These are phyloP conservation scores for Phycodurus eques DNA, from an alignment of 2,113 vertebrate species.

Conservation along the genomic window DNA sequence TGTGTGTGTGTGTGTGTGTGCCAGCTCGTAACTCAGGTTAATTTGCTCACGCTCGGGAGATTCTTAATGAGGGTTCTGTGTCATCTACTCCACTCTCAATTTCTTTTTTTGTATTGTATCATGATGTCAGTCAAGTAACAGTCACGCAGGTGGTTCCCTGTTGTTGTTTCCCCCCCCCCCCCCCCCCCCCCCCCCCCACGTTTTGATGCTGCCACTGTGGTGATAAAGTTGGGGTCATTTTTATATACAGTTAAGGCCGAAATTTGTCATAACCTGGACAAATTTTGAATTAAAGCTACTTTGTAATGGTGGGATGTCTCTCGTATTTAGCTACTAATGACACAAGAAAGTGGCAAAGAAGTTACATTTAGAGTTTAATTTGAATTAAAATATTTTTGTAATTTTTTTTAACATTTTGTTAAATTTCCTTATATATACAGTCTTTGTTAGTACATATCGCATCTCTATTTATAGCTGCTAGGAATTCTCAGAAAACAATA, in stretches of 20 bases:
- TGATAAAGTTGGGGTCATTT: conserved; percentile 1
- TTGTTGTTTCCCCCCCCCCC: conserved; percentile 4
- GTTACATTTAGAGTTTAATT: too few species aligned
- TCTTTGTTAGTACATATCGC: too few species aligned
- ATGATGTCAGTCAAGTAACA: conserved; percentile 54
- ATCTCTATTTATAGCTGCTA: too few species aligned
- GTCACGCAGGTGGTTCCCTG: conserved; percentile 34
- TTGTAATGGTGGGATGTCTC: not conserved
- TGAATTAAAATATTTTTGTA: too few species aligned
- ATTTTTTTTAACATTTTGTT: too few species aligned
- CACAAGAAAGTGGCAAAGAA: too few species aligned
- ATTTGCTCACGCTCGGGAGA: conserved; percentile 69
- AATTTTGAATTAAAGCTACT: not conserved
- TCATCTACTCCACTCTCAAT: conserved; percentile 51
- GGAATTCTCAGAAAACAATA: too few species aligned
- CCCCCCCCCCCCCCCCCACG: too few species aligned
- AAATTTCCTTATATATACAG: too few species aligned
- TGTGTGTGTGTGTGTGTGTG: conserved; percentile 22
- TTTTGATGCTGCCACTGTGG: conserved; percentile 19
- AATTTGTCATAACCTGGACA: too few species aligned
- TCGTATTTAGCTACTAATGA: too few species aligned
- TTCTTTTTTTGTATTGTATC: conserved; percentile 36
- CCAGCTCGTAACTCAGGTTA: conserved; percentile 68
- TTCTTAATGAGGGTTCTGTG: conserved; percentile 68
- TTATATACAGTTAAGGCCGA: not conserved